Evolutionary conservation across 2,113 vertebrate genomes (phyloP).

Genomic region (Urocitellus parryii): DNA sequence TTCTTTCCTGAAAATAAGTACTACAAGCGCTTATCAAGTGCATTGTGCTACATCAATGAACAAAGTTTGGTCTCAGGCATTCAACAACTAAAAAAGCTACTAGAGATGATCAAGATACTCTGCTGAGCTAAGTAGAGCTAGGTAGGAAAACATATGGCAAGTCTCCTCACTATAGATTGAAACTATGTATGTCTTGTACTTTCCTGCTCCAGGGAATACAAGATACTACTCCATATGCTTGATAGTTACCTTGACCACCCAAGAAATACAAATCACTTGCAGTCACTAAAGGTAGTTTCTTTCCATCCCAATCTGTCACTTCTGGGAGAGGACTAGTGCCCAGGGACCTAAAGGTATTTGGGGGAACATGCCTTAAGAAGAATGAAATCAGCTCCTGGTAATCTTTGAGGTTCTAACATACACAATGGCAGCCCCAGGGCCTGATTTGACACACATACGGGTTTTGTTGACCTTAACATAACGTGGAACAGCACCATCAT

Average conservation of each 20-base stretch:
- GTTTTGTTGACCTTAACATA: background rate
- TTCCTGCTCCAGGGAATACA: background rate
- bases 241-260: background rate
- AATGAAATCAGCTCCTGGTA: background rate
- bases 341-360: background rate
- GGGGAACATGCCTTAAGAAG: background rate
- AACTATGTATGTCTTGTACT: background rate
- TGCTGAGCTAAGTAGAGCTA: background rate
- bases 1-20: background rate
- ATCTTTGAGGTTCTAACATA: background rate
- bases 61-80: background rate
- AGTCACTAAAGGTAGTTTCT: background rate
- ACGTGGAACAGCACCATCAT: background rate
- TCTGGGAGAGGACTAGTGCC: background rate
- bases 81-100: background rate
- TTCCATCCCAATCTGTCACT: background rate
- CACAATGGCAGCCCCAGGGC: background rate
- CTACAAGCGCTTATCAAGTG: background rate
- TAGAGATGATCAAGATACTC: background rate
- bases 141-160: background rate
- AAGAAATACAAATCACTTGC: background rate
- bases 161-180: background rate
- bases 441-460: background rate
- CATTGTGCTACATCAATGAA: background rate
- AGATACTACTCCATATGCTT: background rate